A percentile compares a stretch with the other conserved stretches of the same genome.
Conservation (phyloP, 1,140 invertebrate genomes). For the Trichonephila inaurata region DNA sequence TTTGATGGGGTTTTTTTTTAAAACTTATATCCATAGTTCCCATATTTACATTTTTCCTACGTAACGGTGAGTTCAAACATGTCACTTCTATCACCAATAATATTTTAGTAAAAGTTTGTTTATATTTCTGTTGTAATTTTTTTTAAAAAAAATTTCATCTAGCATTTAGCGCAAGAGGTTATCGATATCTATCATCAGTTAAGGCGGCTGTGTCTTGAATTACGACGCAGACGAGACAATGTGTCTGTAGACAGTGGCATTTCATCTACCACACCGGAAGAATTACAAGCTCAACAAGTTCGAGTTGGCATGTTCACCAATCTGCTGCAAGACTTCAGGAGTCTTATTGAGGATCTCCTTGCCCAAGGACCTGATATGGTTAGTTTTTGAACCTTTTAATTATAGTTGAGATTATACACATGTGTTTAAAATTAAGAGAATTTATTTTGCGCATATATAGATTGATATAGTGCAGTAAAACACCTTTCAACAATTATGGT, state of each 20-base stretch:
- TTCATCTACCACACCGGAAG: slow-evolving; percentile 73
- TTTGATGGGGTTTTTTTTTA: too few relatives aligned
- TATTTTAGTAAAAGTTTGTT: too few relatives aligned
- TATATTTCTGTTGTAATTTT: too few relatives aligned
- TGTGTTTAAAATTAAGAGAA: too few relatives aligned
- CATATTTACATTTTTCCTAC: too few relatives aligned
- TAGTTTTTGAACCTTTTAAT: not conserved
- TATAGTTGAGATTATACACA: too few relatives aligned
- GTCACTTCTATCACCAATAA: too few relatives aligned
- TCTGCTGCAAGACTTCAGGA: slow-evolving; percentile 81
- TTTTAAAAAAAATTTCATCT: not conserved
- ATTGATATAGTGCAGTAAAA: too few relatives aligned
- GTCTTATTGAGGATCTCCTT: slow-evolving; percentile 79
- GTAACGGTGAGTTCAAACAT: too few relatives aligned
- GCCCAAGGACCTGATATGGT: slow-evolving; percentile 69
- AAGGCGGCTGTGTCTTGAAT: slow-evolving; percentile 81
- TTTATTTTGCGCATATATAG: too few relatives aligned
- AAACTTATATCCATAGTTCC: too few relatives aligned
- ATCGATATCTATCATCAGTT: slow-evolving; percentile 82
- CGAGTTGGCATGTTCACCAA: slow-evolving; percentile 82
- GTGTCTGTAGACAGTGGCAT: slow-evolving; percentile 78
- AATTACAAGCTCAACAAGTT: slow-evolving; percentile 73
- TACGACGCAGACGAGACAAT: slow-evolving; percentile 79
- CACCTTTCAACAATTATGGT: too few relatives aligned
- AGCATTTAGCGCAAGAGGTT: slow-evolving; percentile 82